Base-by-base conservation (phyloP, 2,113 vertebrate species). In the Pseudorectes ferrugineus region DNA sequence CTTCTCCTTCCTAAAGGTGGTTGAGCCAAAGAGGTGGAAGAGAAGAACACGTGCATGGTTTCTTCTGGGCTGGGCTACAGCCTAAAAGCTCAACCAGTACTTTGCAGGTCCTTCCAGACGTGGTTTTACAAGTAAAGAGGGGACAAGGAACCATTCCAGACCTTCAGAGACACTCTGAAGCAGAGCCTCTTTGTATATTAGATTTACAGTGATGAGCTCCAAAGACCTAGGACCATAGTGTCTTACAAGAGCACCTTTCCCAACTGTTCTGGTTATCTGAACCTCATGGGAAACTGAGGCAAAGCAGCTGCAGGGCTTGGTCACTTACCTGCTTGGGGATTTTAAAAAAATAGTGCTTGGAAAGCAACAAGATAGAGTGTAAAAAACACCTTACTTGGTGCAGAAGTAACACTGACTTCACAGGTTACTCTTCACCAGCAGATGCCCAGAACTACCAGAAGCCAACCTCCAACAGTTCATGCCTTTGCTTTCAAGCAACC, bases 41-140 rank as follows among this genome's bases (percentile, higher is more conserved):
- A 84, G 12, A 29, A 70, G 29, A 33, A 14, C 0, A 0, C 9
- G 9, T 18, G 19, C 28, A 12, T n/a, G 12, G 24, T 12, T 65
- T 52, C 22, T 72, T 40, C 51, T 14, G 33, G 38, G 14, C 25
- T 52, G 29, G 15, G 29, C 40, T 62, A 58, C 33, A 45, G 45
- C 20, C 52, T 14, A 16, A 57, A 62, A 71, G 40, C 35, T 24
- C 38, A 59, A 42, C 6, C 2, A 6, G 26, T 24, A 25, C 12
- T 68, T 36, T 22, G 17, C 10, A 71, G 35, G 49, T 59, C 23
- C 33, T 49, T 71, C 42, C 51, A 92, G 63, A 94, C 52, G 42
- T 74, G n/a, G 35, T 58, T 89, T 87, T 81, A 78, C 49, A 68
- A 72, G 11, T 45, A 19, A 67, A 85, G 58, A 85, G 10, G 6